Percentiles rank a stretch among this genome's conserved stretches.
phyloP scores from a whole-genome alignment of 1,140 invertebrate species.

The Brachionus plicatilis region DNA sequence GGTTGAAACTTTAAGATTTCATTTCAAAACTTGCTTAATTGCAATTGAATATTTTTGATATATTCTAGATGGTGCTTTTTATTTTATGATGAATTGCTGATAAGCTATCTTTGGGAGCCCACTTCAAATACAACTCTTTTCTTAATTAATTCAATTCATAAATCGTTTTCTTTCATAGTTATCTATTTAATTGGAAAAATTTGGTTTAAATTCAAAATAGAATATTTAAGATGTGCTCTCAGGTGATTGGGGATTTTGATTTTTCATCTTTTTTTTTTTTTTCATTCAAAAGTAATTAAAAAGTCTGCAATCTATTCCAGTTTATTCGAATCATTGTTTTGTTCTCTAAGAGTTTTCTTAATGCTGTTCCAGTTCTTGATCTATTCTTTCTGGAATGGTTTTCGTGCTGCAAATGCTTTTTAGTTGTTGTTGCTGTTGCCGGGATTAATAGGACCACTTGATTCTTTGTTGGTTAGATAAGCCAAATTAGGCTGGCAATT shows the following conservation, averaged over 20 bases:
- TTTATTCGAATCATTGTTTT: neutral
- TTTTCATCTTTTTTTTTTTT: neutral
- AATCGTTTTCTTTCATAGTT: neutral
- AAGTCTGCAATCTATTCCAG: neutral
- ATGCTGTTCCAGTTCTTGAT: neutral
- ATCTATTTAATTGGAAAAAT: neutral
- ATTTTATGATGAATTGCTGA: neutral
- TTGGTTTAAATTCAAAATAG: neutral
- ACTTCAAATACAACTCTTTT: neutral
- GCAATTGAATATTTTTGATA: neutral
- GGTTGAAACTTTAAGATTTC: neutral
- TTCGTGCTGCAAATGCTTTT: no score
- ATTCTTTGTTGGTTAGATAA: no score
- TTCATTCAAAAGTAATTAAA: neutral
- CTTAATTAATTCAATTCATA: neutral
- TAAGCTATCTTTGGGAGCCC: neutral
- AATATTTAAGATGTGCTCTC: neutral
- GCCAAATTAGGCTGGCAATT: no score
- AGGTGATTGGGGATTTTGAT: neutral
- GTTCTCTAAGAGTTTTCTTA: neutral
- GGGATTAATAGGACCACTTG: no score
- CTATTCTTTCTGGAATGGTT: no score
- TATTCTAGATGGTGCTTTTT: neutral
- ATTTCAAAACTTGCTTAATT: neutral
- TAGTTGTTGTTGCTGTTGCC: no score